Conservation (phyloP, 1,140 invertebrate species). For the Neodiprion pinetum region DNA sequence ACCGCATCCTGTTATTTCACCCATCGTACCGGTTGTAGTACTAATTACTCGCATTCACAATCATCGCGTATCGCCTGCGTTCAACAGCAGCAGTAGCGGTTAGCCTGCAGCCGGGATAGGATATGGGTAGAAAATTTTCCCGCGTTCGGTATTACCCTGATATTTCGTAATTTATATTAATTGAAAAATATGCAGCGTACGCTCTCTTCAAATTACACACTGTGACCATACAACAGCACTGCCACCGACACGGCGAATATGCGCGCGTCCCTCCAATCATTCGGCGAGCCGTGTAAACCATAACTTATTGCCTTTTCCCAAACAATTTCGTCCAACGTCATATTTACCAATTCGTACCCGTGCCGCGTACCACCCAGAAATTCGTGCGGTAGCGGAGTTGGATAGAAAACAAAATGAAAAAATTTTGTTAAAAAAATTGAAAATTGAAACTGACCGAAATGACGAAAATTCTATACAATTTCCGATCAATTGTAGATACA, state of each 20-base stretch:
- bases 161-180: slow-evolving; percentile 61
- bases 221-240: no score
- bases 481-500: no score
- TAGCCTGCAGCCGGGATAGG: no score
- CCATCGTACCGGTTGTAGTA: not conserved
- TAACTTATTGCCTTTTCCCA: slow-evolving; percentile 1
- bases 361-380: no score
- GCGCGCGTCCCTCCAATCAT: slow-evolving; percentile 18
- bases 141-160: slow-evolving; percentile 45
- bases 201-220: slow-evolving; percentile 36
- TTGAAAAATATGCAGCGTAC: slow-evolving; percentile 60
- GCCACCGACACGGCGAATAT: slow-evolving; percentile 1
- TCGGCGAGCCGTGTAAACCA: not conserved
- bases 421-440: no score
- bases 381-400: no score
- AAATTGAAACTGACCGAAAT: no score
- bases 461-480: no score
- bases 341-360: not conserved
- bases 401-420: no score
- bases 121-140: no score
- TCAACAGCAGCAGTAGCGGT: not conserved
- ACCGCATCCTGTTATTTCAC: no score
- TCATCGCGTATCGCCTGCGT: not conserved
- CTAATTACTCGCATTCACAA: not conserved
- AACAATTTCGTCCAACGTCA: not conserved